Percentiles rank a stretch among this genome's conserved stretches.
phyloP scores from a whole-genome alignment of 2,797 vertebrate genomes.

The Sciurus vulgaris region DNA sequence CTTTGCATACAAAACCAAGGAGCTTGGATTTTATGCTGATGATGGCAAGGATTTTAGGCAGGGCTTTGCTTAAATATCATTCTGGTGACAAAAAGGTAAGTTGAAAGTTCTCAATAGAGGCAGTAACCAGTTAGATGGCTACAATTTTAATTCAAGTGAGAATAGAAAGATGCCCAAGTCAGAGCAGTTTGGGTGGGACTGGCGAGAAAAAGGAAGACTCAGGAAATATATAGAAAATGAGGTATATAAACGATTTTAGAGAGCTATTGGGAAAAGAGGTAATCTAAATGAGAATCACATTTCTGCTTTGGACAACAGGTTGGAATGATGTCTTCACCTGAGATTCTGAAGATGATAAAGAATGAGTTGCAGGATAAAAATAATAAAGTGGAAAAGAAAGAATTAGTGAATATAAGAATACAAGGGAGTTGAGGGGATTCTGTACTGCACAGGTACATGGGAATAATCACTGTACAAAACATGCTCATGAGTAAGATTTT shows the following conservation, averaged over 20 bases:
- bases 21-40: not conserved
- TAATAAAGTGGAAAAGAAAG: not conserved
- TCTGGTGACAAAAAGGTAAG: not conserved
- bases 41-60: not conserved
- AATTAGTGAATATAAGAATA: not conserved
- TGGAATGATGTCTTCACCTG: not conserved
- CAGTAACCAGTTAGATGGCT: not conserved
- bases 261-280: not conserved
- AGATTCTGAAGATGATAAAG: not conserved
- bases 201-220: not conserved
- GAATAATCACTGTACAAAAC: not conserved
- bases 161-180: not conserved
- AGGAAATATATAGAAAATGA: not conserved
- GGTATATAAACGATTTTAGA: not conserved
- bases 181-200: not conserved
- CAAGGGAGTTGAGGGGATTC: not conserved
- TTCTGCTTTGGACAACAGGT: not conserved
- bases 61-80: not conserved
- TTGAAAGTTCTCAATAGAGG: not conserved
- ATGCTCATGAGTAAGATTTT: not conserved
- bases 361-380: not conserved
- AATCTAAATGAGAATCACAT: not conserved
- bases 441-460: not conserved
- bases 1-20: not conserved
- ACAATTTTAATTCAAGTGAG: not conserved